Conservation (phyloP, 37 sponge, comb jelly and placozoan species). For the Haliclona indistincta region DNA sequence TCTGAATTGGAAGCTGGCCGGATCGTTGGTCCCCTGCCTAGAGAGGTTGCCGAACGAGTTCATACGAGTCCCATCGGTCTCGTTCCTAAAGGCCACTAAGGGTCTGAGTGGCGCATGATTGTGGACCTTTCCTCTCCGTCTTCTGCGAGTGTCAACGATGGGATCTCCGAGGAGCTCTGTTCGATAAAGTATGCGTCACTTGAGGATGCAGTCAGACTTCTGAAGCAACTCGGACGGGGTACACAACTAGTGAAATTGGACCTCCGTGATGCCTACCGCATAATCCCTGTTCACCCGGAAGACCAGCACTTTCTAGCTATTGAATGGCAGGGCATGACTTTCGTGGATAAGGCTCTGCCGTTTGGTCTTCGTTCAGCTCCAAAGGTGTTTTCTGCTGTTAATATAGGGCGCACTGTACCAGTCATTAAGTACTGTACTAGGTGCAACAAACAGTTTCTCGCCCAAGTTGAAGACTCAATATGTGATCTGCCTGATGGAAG, state of each 20-base stretch:
- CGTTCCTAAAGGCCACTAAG: slow-evolving; percentile 12
- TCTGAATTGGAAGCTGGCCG: slow-evolving; percentile 1
- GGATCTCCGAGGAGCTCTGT: neutral
- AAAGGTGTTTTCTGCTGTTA: slow-evolving; percentile 30
- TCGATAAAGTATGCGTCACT: slow-evolving; percentile 8
- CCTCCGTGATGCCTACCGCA: slow-evolving; percentile 8
- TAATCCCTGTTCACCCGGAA: slow-evolving; percentile 22
- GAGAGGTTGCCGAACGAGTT: no score
- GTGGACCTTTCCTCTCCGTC: slow-evolving; percentile 11
- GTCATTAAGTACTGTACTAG: neutral
- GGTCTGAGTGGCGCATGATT: slow-evolving; percentile 19
- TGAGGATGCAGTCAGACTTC: neutral
- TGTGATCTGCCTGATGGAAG: no score
- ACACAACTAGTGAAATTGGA: slow-evolving; percentile 9
- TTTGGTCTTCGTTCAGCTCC: slow-evolving; percentile 38
- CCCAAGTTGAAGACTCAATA: no score
- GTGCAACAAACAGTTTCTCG: no score
- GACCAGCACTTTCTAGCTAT: slow-evolving; percentile 22
- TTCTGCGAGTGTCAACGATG: neutral
- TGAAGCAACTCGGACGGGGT: neutral
- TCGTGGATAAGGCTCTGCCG: slow-evolving; percentile 28
- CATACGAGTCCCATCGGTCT: no score
- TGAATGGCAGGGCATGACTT: slow-evolving; percentile 2
- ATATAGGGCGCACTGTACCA: no score
- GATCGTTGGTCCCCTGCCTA: neutral